Evolutionary conservation across 2,113 vertebrate species (phyloP).

Genomic region (Cromileptes altivelis): DNA sequence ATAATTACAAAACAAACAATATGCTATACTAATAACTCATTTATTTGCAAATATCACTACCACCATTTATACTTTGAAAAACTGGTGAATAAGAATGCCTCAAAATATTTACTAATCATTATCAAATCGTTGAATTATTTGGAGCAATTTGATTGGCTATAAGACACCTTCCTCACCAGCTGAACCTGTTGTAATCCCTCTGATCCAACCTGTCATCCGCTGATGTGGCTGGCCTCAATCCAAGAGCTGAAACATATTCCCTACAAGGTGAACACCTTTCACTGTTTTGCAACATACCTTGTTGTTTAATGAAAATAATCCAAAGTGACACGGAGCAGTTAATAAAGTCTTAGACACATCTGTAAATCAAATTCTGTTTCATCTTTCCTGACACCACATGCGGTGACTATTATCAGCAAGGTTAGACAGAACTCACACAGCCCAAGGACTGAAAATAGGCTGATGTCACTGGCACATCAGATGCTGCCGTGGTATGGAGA

Average conservation of each 20-base stretch:
- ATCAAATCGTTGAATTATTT: not conserved
- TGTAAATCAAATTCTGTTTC: not conserved
- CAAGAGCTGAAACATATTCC: not conserved
- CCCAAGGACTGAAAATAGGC: not conserved
- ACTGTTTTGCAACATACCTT: not conserved
- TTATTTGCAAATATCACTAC: constrained; percentile 7
- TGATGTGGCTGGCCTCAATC: not conserved
- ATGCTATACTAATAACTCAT: not conserved
- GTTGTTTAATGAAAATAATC: constrained; percentile 35
- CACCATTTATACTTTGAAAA: not conserved
- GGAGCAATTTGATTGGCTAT: not conserved
- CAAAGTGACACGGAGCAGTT: constrained; percentile 3
- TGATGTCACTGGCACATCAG: not conserved
- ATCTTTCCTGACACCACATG: constrained; percentile 21
- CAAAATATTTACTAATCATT: not conserved
- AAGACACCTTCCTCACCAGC: not conserved
- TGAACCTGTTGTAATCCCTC: not conserved
- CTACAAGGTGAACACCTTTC: constrained; percentile 4
- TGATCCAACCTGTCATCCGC: not conserved
- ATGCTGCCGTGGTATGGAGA: not conserved
- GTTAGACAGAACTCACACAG: constrained; percentile 10
- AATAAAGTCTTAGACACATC: constrained; percentile 6
- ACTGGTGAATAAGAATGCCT: not conserved
- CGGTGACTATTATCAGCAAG: constrained; percentile 18
- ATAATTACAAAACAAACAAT: constrained; percentile 34